A percentile compares a stretch with the other conserved stretches of the same genome.
Evolutionary conservation across 2,797 vertebrate genomes (phyloP).

Genomic region (Scomberomorus guttatus): DNA sequence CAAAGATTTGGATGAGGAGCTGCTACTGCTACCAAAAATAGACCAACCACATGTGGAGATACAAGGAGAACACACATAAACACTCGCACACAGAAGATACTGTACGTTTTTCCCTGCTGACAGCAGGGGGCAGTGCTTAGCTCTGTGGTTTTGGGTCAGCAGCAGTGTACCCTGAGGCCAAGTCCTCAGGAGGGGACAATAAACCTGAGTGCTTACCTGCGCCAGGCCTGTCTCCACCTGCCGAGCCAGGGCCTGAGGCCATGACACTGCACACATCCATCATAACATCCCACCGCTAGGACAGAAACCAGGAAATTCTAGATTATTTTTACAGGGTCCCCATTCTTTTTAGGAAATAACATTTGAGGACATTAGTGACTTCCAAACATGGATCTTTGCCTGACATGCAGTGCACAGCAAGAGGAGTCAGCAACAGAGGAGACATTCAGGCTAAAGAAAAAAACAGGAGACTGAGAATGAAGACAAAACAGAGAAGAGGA

Average conservation of each 20-base stretch:
- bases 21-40: constrained; percentile 39
- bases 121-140: constrained; percentile 31
- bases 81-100: not conserved
- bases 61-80: not conserved
- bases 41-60: constrained; percentile 38
- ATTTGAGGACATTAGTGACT: not conserved
- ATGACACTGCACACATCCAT: not conserved
- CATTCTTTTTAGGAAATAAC: not conserved
- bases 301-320: not conserved
- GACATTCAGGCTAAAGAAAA: no score
- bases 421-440: no score
- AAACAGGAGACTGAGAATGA: not conserved
- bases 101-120: constrained; percentile 4
- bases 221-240: not conserved
- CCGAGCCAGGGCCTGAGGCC: constrained; percentile 2
- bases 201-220: constrained; percentile 1
- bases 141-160: constrained; percentile 27
- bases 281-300: not conserved
- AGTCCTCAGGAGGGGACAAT: constrained; percentile 1
- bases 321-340: not conserved
- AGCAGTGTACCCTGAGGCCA: constrained; percentile 8
- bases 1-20: not conserved
- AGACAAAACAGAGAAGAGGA: not conserved
- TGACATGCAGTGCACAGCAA: not conserved
- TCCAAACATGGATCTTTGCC: not conserved